These are phyloP conservation scores for Pterobdella sp. DNA, from an alignment of 2,888 invertebrate genomes.

Conservation along the genomic window DNA sequence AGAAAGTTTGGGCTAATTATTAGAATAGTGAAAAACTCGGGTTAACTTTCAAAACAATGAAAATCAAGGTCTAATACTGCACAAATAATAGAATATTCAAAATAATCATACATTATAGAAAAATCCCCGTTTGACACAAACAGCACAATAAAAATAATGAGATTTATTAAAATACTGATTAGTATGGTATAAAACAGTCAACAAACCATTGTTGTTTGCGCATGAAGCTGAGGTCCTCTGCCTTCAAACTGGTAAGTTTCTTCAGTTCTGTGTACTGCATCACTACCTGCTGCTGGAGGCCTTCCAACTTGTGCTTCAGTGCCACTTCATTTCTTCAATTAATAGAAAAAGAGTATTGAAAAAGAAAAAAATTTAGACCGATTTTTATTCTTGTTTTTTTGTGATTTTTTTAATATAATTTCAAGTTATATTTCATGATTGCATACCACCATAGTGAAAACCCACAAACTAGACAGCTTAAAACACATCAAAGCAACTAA, in stretches of 20 bases:
- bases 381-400: background rate
- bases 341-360: background rate
- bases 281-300: conserved; percentile 52
- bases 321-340: conserved; percentile 38
- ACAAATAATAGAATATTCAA: too few species aligned
- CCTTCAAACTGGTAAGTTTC: conserved; percentile 47
- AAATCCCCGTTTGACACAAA: too few species aligned
- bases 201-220: background rate
- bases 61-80: too few species aligned
- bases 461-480: background rate
- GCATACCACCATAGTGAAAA: too few species aligned
- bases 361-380: background rate
- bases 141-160: too few species aligned
- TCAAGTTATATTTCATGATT: too few species aligned
- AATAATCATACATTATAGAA: too few species aligned
- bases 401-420: background rate
- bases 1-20: too few species aligned
- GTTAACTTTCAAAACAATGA: too few species aligned
- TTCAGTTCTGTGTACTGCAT: conserved; percentile 54
- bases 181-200: too few species aligned
- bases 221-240: conserved; percentile 23
- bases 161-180: too few species aligned
- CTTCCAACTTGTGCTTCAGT: conserved; percentile 43
- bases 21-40: too few species aligned
- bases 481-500: background rate